A percentile compares a stretch with the other conserved stretches of the same genome.
Evolutionary conservation across 2,888 invertebrate species (phyloP).

Genomic region (Deladenus siricidicola): DNA sequence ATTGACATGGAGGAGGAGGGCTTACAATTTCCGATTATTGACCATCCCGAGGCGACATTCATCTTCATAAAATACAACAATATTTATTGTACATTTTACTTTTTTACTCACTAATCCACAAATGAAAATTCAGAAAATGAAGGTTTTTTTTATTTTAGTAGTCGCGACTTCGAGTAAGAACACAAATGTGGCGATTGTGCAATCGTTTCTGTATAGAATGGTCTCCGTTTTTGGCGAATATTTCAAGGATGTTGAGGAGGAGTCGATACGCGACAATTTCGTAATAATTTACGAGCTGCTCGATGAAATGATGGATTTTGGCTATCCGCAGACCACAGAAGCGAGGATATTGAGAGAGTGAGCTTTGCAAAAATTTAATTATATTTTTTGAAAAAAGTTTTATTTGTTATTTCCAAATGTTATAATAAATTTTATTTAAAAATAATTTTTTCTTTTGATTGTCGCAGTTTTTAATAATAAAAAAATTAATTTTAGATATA

Average conservation of each 20-base stretch:
- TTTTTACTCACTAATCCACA: not conserved
- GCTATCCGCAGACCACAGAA: conserved; percentile 84
- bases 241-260: conserved; percentile 77
- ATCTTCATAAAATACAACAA: conserved; percentile 96
- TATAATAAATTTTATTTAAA: no score
- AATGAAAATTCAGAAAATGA: not conserved
- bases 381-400: no score
- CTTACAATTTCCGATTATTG: conserved; percentile 68
- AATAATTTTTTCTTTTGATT: no score
- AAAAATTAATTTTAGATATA: conserved; percentile 60
- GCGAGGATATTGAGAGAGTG: conserved; percentile 88
- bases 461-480: not conserved
- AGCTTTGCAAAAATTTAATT: not conserved
- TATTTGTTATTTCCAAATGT: no score
- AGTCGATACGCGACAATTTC: conserved; percentile 95
- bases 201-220: conserved; percentile 74
- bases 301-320: conserved; percentile 93
- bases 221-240: conserved; percentile 72
- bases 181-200: conserved; percentile 86
- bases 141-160: conserved; percentile 15
- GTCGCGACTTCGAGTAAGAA: conserved; percentile 69
- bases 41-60: conserved; percentile 66
- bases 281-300: conserved; percentile 93
- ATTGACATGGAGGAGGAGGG: conserved; percentile 93
- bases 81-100: conserved; percentile 70